phyloP scores from a whole-genome alignment of 2,888 invertebrate species.

The Meganola albula region DNA sequence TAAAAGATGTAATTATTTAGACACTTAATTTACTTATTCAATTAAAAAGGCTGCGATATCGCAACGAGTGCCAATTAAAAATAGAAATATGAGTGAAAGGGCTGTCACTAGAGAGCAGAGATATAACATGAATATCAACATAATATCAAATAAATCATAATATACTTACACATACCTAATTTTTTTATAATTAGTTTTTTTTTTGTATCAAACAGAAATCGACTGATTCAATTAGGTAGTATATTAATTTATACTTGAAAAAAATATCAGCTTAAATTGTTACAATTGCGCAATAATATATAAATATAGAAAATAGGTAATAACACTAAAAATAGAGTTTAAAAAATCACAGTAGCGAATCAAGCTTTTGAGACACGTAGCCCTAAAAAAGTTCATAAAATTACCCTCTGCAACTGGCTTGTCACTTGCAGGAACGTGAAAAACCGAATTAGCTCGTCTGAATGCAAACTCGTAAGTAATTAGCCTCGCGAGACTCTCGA shows the following conservation, averaged over 20 bases:
- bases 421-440: constrained; percentile 62
- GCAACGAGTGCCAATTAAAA: constrained; percentile 73
- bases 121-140: constrained; percentile 16
- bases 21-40: constrained; percentile 73
- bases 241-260: no score
- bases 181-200: background rate
- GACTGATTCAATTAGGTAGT: no score
- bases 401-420: constrained; percentile 42
- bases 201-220: background rate
- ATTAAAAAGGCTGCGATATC: constrained; percentile 67
- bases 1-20: constrained; percentile 71
- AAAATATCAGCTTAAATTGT: no score
- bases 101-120: constrained; percentile 50
- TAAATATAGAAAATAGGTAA: no score
- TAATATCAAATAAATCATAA: background rate
- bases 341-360: no score
- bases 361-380: constrained; percentile 23
- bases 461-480: constrained; percentile 75
- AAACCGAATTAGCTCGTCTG: constrained; percentile 72
- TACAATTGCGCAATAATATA: no score
- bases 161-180: background rate
- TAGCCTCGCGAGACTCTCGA: constrained; percentile 75
- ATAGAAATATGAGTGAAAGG: constrained; percentile 60
- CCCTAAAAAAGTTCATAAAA: constrained; percentile 30
- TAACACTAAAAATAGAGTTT: no score